Evolutionary conservation across 2,888 invertebrate species (phyloP), one percentile per base, ranked within the genome.

Genomic region (Drosophila melanosoma): DNA sequence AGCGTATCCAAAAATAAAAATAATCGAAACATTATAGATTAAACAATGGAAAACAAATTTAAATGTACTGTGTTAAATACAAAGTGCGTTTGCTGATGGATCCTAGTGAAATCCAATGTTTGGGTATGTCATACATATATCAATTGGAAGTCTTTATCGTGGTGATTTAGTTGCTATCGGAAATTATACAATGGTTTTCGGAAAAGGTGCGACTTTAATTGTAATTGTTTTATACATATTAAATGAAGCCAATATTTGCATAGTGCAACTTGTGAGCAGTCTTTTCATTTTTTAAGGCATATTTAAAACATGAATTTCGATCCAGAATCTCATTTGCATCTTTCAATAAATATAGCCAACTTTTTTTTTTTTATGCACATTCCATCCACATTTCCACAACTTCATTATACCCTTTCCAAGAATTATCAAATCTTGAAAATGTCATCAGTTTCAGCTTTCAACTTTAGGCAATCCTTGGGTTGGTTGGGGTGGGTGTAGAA

Each of bases 1-100:
- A 82, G 79, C 40, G 53, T 35, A 20, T 17, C n/a, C 72, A 17
- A 52, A 48, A 59, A 56, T 23, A 45, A 51, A 48, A 42, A 42
- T 15, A 20, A 17, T n/a, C 29, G 26, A 20, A 45, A 38, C 32
- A 12, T 20, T 40, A 29, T 15, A 38, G 26, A 36, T 11, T 56
- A 62, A 52, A 45, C 23, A 45, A 45, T 45, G 4, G 23, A 1
- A 15, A 3, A 15, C 45, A 15, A 45, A 45, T 45, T 45, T 23
- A 15, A 23, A 15, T 45, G 45, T 23, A 23, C 15, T 8, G 20
- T 23, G 45, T 20, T 45, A 15, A 0, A 15, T 20, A 20, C 45
- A 45, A 12, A 45, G 12, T 12, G 4, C 3, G 2, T 23, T 23
- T 45, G 15, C 45, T 15, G 45, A 45, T 23, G 20, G 15, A 45